Conservation (phyloP, 1,140 invertebrate species). For the Microplitis demolitor region DNA sequence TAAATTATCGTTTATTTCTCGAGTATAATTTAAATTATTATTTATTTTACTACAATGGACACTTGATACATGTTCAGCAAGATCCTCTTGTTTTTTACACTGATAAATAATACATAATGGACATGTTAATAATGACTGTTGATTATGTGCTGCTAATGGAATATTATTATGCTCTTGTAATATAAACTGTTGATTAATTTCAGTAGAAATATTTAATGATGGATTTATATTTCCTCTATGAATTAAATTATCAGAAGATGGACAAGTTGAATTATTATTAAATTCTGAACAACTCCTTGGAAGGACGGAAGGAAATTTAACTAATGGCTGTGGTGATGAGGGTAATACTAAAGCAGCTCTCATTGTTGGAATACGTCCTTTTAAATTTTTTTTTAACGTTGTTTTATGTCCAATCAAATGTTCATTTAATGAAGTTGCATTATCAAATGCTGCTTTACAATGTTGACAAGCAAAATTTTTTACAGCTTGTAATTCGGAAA, state of each 20-base stretch:
- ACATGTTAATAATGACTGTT: neutral
- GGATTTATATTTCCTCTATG: too few species aligned
- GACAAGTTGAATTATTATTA: neutral
- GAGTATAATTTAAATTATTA: too few species aligned
- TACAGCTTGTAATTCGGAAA: conserved; percentile 30
- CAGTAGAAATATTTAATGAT: too few species aligned
- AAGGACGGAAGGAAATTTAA: neutral
- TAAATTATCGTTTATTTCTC: too few species aligned
- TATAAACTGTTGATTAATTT: too few species aligned
- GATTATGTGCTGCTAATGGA: neutral
- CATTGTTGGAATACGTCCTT: neutral
- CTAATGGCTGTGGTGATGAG: neutral
- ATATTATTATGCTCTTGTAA: too few species aligned
- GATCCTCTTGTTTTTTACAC: neutral
- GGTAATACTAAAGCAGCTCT: conserved; percentile 14
- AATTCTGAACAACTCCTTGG: neutral
- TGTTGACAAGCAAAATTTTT: neutral
- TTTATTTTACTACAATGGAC: too few species aligned
- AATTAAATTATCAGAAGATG: too few species aligned
- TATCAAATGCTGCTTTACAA: conserved; percentile 18
- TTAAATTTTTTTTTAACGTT: neutral
- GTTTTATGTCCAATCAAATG: conserved; percentile 2
- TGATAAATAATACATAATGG: neutral
- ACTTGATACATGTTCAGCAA: too few species aligned
- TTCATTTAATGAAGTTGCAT: neutral